Evolutionary conservation across 2,113 vertebrate genomes (phyloP).

Genomic region (Tylochromis polylepis): DNA sequence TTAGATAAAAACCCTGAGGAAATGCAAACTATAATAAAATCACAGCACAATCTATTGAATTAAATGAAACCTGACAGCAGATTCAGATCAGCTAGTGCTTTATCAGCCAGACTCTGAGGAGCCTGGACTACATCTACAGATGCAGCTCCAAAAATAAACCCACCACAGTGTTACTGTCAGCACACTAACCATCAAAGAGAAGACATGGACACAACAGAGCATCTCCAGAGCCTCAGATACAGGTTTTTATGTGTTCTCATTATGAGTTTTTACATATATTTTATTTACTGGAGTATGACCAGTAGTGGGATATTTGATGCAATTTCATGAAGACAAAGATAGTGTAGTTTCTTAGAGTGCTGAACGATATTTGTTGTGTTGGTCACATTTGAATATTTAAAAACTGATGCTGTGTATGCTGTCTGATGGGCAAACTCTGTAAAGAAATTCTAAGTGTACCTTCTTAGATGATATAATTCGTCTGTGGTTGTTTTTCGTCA

Average conservation of each 20-base stretch:
- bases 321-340: background rate
- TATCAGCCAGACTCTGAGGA: constrained; percentile 1
- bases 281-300: background rate
- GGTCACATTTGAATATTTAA: background rate
- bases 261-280: background rate
- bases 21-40: background rate
- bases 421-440: background rate
- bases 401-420: background rate
- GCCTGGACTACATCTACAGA: background rate
- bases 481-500: too few relatives aligned
- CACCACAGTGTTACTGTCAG: background rate
- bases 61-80: background rate
- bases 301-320: background rate
- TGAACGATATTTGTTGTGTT: background rate
- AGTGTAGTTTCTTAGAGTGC: background rate
- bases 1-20: background rate
- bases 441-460: background rate
- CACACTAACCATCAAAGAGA: background rate
- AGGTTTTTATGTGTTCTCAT: background rate
- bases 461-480: background rate
- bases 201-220: background rate
- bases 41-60: background rate
- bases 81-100: background rate
- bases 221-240: background rate
- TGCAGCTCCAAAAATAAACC: background rate